Percentiles rank a stretch among this genome's conserved stretches.
phyloP scores from a whole-genome alignment of 2,113 vertebrate species.

The Phodopus roborovskii region DNA sequence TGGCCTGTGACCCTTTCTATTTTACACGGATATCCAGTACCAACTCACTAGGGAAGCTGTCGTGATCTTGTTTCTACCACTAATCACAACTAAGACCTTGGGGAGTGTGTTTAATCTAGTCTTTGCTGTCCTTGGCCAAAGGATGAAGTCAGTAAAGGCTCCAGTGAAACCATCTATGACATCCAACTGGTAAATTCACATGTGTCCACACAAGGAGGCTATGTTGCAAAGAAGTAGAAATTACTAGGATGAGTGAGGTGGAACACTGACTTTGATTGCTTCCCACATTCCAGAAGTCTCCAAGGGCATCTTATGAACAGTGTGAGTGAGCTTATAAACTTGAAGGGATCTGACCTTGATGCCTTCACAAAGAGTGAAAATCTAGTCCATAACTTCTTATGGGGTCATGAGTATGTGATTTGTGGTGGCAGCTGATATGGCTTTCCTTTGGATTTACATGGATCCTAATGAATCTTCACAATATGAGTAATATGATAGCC shows the following conservation, averaged over 20 bases:
- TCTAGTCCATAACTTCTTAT: background rate
- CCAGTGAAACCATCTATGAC: background rate
- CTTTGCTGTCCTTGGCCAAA: slow-evolving; percentile 32
- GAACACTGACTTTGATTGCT: background rate
- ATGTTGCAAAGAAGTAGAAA: background rate
- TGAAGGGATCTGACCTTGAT: background rate
- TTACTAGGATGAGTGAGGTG: background rate
- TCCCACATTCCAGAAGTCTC: background rate
- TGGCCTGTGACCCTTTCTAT: background rate
- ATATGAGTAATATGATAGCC: background rate
- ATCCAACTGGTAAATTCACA: background rate
- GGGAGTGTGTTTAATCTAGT: background rate
- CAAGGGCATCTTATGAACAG: background rate
- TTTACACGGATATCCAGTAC: background rate
- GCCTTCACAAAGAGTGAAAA: background rate
- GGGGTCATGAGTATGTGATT: background rate
- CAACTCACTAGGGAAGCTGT: background rate
- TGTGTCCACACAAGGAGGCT: background rate
- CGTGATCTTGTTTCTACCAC: background rate
- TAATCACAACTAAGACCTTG: background rate
- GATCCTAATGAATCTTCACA: background rate
- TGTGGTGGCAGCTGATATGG: background rate
- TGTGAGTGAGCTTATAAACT: background rate
- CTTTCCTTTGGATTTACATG: background rate
- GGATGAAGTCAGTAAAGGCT: background rate